Percentiles rank a stretch among this genome's conserved stretches.
Conservation (phyloP, 2,888 invertebrate species). For the Nymphalis urticae region DNA sequence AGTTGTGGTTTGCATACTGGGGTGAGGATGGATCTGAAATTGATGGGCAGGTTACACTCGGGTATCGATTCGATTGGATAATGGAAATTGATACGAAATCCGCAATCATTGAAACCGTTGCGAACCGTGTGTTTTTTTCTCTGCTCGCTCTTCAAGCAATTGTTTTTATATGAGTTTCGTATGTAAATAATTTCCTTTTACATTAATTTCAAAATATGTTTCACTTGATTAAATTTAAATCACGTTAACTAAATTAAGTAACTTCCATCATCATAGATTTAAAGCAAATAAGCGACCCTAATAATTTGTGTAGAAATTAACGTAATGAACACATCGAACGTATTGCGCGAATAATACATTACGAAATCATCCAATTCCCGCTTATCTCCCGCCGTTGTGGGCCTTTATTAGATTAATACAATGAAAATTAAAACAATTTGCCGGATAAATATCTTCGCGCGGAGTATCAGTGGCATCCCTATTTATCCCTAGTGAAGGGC, state of each 20-base stretch:
- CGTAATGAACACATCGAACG: constrained; percentile 55
- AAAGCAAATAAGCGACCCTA: constrained; percentile 40
- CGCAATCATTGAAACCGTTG: constrained; percentile 10
- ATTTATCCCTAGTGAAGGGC: constrained; percentile 79
- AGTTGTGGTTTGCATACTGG: constrained; percentile 46
- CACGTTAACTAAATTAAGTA: constrained; percentile 7
- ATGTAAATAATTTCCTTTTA: no score
- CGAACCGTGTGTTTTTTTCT: background rate
- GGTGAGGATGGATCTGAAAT: constrained; percentile 28
- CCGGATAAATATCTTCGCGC: constrained; percentile 81
- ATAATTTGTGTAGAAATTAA: constrained; percentile 60
- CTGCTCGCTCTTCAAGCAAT: background rate
- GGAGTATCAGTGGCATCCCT: constrained; percentile 78
- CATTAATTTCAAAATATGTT: no score
- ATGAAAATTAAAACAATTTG: constrained; percentile 83
- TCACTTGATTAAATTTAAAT: constrained; percentile 10
- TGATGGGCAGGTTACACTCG: constrained; percentile 20
- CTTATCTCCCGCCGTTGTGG: constrained; percentile 75
- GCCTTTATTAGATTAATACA: constrained; percentile 80
- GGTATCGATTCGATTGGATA: constrained; percentile 16
- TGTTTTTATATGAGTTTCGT: background rate
- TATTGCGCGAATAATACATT: constrained; percentile 67
- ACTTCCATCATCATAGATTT: constrained; percentile 14
- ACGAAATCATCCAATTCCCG: constrained; percentile 64
- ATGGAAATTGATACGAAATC: constrained; percentile 21